Evolutionary conservation across 2,797 vertebrate species (phyloP), one percentile per base, ranked within the genome.

Genomic region (Hydrolagus colliei): DNA sequence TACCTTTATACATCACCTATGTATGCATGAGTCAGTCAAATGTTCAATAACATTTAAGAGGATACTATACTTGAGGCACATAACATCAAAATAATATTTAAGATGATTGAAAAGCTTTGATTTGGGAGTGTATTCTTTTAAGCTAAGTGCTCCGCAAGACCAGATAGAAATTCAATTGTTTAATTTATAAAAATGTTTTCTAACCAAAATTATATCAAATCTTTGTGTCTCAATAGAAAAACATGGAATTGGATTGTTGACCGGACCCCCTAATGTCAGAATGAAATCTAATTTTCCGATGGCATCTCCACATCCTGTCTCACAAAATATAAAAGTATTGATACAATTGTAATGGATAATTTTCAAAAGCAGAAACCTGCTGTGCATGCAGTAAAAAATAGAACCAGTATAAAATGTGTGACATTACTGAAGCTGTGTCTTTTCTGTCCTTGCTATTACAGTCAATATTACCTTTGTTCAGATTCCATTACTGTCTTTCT

Each of bases 21-120:
- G 94, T 86, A 91, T 94, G 93, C 94, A 91, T 2, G 86, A 94
- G 93, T 92, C 91, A 95, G 95, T 97, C 95, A 97, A 95, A 95
- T 92, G 95, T 94, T 95, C 95, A 92, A 94, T 94, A 94, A 92
- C 95, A 96, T 96, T 95, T 92, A 94, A 94, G 94, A 92, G 95
- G 95, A 95, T 94, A 92, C 93, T 93, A 93, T 91, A 94, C 93
- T 95, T 91, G 91, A 89, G 96, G 93, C 93, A 94, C 94, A 95
- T 95, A 95, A 94, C 94, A 93, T 93, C 94, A 93, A 96, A 98
- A 99, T 96, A 96, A 94, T 95, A 96, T 98, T 98, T 96, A 93
- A 94, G 95, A 96, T 98, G 97, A 99, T 97, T 98, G 97, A 99
- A 98, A 98, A 95, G 93, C 96, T 97, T 98, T 98, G 96, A 99